These are phyloP conservation scores for Turnix velox DNA, from an alignment of 2,113 vertebrate species.

Conservation along the genomic window DNA sequence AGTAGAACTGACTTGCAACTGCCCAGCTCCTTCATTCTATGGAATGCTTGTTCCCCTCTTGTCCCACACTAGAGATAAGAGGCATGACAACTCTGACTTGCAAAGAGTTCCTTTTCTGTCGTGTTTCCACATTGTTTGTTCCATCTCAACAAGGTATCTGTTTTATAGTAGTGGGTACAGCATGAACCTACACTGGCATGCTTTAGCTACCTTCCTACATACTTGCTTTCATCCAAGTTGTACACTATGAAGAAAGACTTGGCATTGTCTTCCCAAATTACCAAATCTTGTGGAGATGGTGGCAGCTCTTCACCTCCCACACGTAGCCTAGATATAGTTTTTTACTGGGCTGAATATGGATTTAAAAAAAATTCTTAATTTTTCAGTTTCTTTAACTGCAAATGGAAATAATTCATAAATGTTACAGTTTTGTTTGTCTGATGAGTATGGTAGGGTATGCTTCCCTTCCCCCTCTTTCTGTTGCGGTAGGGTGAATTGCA, in stretches of 20 bases:
- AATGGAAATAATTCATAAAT: constrained; percentile 27
- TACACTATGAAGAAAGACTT: constrained; percentile 42
- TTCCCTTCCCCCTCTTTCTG: constrained; percentile 22
- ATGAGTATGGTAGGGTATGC: background rate
- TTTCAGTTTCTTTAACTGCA: background rate
- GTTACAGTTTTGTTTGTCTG: background rate
- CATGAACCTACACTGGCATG: background rate
- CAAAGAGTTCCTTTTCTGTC: background rate
- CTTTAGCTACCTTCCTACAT: constrained; percentile 16
- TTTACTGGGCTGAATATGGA: background rate
- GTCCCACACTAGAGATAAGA: background rate
- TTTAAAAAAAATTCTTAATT: background rate
- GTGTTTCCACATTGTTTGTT: background rate
- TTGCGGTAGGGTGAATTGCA: constrained; percentile 33
- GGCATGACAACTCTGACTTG: background rate
- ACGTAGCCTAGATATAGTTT: constrained; percentile 28
- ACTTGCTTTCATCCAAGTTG: constrained; percentile 26
- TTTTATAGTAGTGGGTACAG: background rate
- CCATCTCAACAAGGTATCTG: background rate
- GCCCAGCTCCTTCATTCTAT: background rate
- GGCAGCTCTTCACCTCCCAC: constrained; percentile 52
- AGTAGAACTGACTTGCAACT: background rate
- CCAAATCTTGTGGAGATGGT: constrained; percentile 55
- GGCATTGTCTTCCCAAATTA: constrained; percentile 60
- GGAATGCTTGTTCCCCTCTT: background rate